These are phyloP conservation scores for Chymomyza amoena DNA, from an alignment of 2,888 invertebrate genomes.

Conservation along the genomic window DNA sequence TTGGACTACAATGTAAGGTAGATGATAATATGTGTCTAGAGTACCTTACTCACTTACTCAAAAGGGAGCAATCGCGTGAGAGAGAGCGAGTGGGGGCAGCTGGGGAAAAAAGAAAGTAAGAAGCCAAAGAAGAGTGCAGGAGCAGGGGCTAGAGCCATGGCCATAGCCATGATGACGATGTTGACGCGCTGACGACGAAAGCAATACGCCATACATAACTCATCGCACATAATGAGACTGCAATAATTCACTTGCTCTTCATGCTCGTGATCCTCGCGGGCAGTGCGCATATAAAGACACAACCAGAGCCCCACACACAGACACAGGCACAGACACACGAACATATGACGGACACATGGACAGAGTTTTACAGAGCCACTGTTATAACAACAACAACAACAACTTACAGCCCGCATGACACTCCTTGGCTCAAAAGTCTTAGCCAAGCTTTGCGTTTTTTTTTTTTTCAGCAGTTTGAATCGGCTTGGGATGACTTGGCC, in stretches of 20 bases:
- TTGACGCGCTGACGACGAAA: conserved; percentile 69
- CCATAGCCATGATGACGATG: conserved; percentile 37
- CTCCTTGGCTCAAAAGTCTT: conserved; percentile 9
- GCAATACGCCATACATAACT: conserved; percentile 77
- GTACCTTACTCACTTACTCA: conserved; percentile 10
- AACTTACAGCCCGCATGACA: conserved; percentile 1
- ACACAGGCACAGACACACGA: neutral
- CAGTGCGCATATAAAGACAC: conserved; percentile 55
- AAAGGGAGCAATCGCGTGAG: neutral
- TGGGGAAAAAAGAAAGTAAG: neutral
- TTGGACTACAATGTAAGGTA: conserved; percentile 47
- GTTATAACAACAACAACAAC: conserved; percentile 7
- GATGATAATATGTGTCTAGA: conserved; percentile 33
- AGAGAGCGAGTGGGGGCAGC: neutral
- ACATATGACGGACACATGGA: neutral
- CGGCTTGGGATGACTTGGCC: neutral
- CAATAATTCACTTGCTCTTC: conserved; percentile 77
- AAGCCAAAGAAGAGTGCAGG: conserved; percentile 17
- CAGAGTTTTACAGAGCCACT: neutral
- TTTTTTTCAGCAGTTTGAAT: neutral
- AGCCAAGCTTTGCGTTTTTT: neutral
- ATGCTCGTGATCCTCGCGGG: conserved; percentile 39
- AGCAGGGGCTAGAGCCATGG: conserved; percentile 2
- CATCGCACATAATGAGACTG: conserved; percentile 78
- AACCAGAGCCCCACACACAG: conserved; percentile 13